Conservation (phyloP, 2,797 vertebrate species). For the Nyctalus aviator region DNA sequence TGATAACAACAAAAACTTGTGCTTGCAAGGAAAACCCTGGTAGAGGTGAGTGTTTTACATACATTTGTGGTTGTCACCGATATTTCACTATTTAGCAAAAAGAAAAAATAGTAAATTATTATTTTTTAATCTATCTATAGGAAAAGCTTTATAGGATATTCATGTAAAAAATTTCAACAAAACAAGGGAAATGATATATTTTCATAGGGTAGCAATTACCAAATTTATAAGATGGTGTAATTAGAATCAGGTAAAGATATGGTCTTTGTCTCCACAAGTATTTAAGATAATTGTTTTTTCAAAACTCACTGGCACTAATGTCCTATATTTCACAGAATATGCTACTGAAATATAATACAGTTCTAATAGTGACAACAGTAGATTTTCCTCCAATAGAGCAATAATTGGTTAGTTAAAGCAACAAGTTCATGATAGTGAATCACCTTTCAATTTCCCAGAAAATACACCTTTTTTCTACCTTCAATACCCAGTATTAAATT, state of each 20-base stretch:
- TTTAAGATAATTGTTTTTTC: neutral
- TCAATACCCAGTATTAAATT: neutral
- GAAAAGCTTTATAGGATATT: slow-evolving; percentile 19
- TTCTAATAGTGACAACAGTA: neutral
- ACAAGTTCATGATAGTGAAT: neutral
- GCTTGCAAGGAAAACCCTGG: neutral
- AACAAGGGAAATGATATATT: neutral
- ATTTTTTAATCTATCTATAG: neutral
- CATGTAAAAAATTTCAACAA: neutral
- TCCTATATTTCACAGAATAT: neutral
- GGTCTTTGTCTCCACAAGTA: neutral
- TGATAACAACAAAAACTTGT: neutral
- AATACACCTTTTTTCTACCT: neutral
- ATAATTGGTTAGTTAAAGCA: neutral
- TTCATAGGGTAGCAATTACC: neutral
- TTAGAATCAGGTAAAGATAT: neutral
- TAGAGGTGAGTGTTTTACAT: neutral
- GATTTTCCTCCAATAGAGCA: neutral
- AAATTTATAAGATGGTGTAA: neutral
- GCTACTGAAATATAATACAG: neutral
- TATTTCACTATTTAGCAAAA: neutral
- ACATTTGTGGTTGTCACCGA: neutral
- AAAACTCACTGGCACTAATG: neutral
- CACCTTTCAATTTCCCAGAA: neutral
- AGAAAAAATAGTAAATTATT: neutral